Percentiles rank a stretch among this genome's conserved stretches.
These are phyloP conservation scores for Odontomyia ornata DNA, from an alignment of 2,888 invertebrate genomes.

Conservation along the genomic window DNA sequence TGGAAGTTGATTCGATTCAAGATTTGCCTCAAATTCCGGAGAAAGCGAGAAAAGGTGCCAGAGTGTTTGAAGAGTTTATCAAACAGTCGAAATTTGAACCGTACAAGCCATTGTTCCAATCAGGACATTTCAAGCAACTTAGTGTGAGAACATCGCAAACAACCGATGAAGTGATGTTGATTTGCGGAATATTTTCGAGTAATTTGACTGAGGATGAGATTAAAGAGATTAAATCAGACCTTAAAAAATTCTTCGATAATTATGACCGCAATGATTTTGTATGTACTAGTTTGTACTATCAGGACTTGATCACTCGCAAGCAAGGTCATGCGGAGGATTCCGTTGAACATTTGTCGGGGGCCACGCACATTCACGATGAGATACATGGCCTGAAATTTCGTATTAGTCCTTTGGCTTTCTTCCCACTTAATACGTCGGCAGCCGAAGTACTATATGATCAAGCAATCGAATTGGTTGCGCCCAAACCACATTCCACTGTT, in stretches of 20 bases:
- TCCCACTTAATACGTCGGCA: conserved; percentile 81
- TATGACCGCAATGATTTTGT: conserved; percentile 53
- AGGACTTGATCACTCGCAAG: conserved; percentile 65
- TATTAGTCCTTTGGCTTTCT: conserved; percentile 84
- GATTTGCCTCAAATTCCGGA: conserved; percentile 77
- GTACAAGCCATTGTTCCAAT: conserved; percentile 85
- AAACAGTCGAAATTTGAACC: conserved; percentile 73
- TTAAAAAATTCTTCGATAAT: conserved; percentile 63
- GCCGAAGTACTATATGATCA: conserved; percentile 85
- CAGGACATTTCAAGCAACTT: conserved; percentile 88
- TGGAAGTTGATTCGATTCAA: conserved; percentile 81
- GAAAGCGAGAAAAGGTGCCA: conserved; percentile 78
- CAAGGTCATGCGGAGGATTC: conserved; percentile 70
- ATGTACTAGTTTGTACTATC: conserved; percentile 62
- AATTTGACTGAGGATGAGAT: conserved; percentile 71
- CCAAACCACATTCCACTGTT: conserved; percentile 73
- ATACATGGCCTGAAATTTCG: conserved; percentile 77
- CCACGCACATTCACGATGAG: conserved; percentile 77
- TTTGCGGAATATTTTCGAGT: conserved; percentile 81
- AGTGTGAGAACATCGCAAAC: conserved; percentile 74
- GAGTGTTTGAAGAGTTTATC: conserved; percentile 77
- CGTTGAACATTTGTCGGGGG: conserved; percentile 74
- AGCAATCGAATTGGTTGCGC: conserved; percentile 79
- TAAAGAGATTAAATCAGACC: conserved; percentile 69
- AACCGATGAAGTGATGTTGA: conserved; percentile 81